Percentiles rank a stretch among this genome's conserved stretches.
Evolutionary conservation across 1,140 invertebrate species (phyloP).

Genomic region (Babylonia areolata): DNA sequence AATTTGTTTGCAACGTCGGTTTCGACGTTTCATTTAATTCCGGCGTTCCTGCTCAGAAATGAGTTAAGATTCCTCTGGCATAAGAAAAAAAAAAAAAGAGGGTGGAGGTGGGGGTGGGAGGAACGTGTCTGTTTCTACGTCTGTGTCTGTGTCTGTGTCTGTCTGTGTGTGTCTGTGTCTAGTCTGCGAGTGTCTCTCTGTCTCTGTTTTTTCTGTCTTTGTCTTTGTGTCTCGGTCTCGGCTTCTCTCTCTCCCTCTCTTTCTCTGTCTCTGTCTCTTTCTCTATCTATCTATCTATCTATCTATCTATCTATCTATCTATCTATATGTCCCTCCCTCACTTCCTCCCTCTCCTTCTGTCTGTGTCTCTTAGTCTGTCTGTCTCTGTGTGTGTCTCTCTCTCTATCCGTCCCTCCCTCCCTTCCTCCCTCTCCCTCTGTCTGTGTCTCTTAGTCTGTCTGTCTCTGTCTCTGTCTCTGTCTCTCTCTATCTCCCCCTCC

Average conservation of each 20-base stretch:
- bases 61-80: constrained; percentile 4
- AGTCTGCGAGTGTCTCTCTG: neutral
- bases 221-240: neutral
- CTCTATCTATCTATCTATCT: neutral
- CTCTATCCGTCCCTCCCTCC: neutral
- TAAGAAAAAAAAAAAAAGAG: too few relatives aligned
- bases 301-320: neutral
- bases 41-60: neutral
- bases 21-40: constrained; percentile 23
- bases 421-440: neutral
- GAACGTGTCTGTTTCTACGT: neutral
- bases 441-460: neutral
- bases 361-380: neutral
- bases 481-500: neutral
- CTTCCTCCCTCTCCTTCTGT: neutral
- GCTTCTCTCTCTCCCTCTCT: constrained; percentile 17
- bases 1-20: constrained; percentile 2
- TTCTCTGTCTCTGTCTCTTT: constrained; percentile 22
- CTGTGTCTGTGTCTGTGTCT: constrained; percentile 2
- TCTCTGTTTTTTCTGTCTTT: constrained; percentile 14
- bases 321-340: neutral
- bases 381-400: neutral
- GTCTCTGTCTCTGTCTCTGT: neutral
- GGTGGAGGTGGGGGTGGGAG: neutral
- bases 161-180: neutral